phyloP scores from a whole-genome alignment of 2,113 vertebrate genomes.

The Hucho hucho region DNA sequence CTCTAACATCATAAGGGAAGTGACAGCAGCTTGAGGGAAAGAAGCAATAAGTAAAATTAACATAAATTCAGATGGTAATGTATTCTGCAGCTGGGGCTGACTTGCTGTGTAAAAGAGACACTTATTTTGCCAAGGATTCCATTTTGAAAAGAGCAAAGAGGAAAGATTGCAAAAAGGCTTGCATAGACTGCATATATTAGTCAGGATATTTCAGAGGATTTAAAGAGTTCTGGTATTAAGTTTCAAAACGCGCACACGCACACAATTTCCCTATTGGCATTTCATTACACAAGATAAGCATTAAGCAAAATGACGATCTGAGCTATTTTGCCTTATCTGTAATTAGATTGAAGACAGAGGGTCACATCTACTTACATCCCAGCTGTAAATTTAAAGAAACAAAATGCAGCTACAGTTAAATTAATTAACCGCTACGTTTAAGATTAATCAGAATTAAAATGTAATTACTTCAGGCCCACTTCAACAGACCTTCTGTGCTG shows the following conservation, averaged over 20 bases:
- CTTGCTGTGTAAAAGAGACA: slow-evolving; percentile 47
- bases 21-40: slow-evolving; percentile 57
- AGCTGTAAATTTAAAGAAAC: slow-evolving; percentile 43
- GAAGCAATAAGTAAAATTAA: slow-evolving; percentile 60
- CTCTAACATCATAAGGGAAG: slow-evolving; percentile 40
- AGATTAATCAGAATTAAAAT: slow-evolving; percentile 49
- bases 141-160: slow-evolving; percentile 45
- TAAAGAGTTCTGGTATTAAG: neutral
- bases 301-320: slow-evolving; percentile 24
- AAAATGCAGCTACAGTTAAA: slow-evolving; percentile 24
- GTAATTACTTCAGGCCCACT: slow-evolving; percentile 47
- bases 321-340: slow-evolving; percentile 24
- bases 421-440: slow-evolving; percentile 43
- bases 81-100: slow-evolving; percentile 57
- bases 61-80: slow-evolving; percentile 72
- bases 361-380: slow-evolving; percentile 52
- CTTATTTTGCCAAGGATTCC: slow-evolving; percentile 43
- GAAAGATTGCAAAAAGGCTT: slow-evolving; percentile 33
- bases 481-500: slow-evolving; percentile 32
- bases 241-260: neutral
- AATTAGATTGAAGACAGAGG: slow-evolving; percentile 48
- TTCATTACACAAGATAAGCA: neutral
- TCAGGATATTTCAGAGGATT: slow-evolving; percentile 14
- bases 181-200: slow-evolving; percentile 54
- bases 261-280: neutral